A percentile compares a stretch with the other conserved stretches of the same genome.
Conservation (phyloP, 1,140 invertebrate species). For the Anthonomus grandis region DNA sequence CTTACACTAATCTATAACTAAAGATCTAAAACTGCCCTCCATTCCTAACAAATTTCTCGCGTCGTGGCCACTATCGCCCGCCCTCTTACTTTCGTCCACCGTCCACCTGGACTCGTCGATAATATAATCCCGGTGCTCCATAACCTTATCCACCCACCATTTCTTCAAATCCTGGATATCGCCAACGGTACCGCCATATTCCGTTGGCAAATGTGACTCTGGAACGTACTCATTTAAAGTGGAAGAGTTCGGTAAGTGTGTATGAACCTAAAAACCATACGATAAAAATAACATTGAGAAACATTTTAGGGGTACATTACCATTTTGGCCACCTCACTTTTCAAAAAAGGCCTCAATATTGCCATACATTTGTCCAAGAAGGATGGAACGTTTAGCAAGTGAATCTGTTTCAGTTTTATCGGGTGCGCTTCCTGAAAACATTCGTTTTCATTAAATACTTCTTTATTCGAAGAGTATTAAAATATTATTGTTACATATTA, state of each 20-base stretch:
- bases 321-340: conserved; percentile 59
- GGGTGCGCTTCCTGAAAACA: conserved; percentile 71
- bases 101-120: conserved; percentile 39
- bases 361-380: conserved; percentile 61
- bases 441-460: not conserved
- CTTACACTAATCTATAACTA: conserved; percentile 53
- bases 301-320: conserved; percentile 29
- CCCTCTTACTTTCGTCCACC: conserved; percentile 41
- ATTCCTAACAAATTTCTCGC: conserved; percentile 41
- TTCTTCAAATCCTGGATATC: conserved; percentile 55
- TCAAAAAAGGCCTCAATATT: conserved; percentile 63
- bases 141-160: conserved; percentile 50
- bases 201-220: conserved; percentile 59
- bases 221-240: conserved; percentile 60
- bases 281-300: too few species aligned
- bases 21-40: conserved; percentile 52
- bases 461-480: too few species aligned
- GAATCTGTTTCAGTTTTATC: conserved; percentile 68
- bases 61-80: conserved; percentile 29
- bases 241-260: conserved; percentile 58
- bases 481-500: too few species aligned
- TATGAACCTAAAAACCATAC: conserved; percentile 58
- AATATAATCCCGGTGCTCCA: conserved; percentile 41
- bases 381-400: conserved; percentile 64
- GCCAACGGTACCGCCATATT: conserved; percentile 63